These are phyloP conservation scores for Oncorhynchus tshawytscha DNA, from an alignment of 2,113 vertebrate species.

Conservation along the genomic window DNA sequence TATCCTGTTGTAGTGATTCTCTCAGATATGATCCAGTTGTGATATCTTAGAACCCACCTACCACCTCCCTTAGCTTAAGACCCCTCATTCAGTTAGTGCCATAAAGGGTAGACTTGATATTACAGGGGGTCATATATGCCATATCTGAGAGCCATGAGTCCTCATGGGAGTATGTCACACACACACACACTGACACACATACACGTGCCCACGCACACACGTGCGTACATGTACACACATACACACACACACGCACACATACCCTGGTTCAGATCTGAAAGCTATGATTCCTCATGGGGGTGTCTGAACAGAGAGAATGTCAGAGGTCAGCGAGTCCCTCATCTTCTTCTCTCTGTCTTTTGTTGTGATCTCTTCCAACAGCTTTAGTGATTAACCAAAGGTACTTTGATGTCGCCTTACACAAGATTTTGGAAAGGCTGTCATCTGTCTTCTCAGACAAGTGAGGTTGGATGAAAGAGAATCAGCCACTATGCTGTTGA, in stretches of 20 bases:
- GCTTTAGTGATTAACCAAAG: slow-evolving; percentile 34
- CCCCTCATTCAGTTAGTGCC: slow-evolving; percentile 4
- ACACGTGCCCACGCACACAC: too few relatives aligned
- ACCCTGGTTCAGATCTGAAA: neutral
- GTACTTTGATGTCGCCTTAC: slow-evolving; percentile 29
- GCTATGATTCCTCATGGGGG: slow-evolving; percentile 24
- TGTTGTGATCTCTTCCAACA: slow-evolving; percentile 24
- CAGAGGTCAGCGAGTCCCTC: slow-evolving; percentile 39
- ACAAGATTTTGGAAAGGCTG: neutral
- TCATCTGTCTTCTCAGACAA: neutral
- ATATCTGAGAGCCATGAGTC: slow-evolving; percentile 3
- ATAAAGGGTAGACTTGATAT: slow-evolving; percentile 2
- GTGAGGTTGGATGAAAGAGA: slow-evolving; percentile 5
- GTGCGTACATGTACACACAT: too few relatives aligned
- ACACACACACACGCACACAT: too few relatives aligned
- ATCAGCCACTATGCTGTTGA: neutral
- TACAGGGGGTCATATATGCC: slow-evolving; percentile 22
- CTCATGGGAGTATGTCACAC: too few relatives aligned
- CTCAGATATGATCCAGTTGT: slow-evolving; percentile 47
- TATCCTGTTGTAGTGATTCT: slow-evolving; percentile 10
- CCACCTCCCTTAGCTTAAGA: slow-evolving; percentile 8
- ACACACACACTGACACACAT: too few relatives aligned
- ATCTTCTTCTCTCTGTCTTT: slow-evolving; percentile 23
- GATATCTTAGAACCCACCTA: slow-evolving; percentile 17
- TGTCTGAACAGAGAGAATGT: slow-evolving; percentile 25